Conservation (phyloP, 2,797 vertebrate species). For the Rhinatrema bivittatum region DNA sequence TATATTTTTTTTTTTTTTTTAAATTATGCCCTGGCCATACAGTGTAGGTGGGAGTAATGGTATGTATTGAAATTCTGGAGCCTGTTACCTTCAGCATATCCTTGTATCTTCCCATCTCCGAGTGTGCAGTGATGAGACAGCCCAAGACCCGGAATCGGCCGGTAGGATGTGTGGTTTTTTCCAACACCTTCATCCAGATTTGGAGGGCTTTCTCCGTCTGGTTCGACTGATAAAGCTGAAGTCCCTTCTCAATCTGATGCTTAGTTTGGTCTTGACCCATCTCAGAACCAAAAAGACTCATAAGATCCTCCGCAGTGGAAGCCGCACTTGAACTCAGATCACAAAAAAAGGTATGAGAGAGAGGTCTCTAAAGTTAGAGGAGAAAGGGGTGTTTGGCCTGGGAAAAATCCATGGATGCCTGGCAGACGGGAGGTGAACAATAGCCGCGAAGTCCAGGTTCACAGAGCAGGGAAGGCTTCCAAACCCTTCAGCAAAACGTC, state of each 20-base stretch:
- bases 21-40: too few species aligned
- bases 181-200: conserved; percentile 88
- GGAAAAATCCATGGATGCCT: conserved; percentile 4
- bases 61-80: conserved; percentile 17
- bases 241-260: conserved; percentile 97
- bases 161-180: conserved; percentile 85
- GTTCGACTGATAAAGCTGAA: conserved; percentile 94
- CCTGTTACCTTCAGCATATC: conserved; percentile 93
- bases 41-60: neutral
- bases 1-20: too few species aligned
- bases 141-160: conserved; percentile 94
- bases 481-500: conserved; percentile 21
- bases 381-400: conserved; percentile 8
- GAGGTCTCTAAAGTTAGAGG: neutral
- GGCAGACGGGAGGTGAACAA: too few species aligned
- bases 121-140: conserved; percentile 95
- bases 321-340: neutral
- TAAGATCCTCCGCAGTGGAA: conserved; percentile 49
- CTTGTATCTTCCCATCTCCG: conserved; percentile 98
- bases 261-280: conserved; percentile 99
- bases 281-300: conserved; percentile 69
- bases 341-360: conserved; percentile 5
- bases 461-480: conserved; percentile 12
- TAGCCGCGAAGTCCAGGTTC: too few species aligned
- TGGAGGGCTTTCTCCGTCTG: conserved; percentile 90